phyloP scores from a whole-genome alignment of 2,797 vertebrate genomes.

The Notoglanidium macrostoma region DNA sequence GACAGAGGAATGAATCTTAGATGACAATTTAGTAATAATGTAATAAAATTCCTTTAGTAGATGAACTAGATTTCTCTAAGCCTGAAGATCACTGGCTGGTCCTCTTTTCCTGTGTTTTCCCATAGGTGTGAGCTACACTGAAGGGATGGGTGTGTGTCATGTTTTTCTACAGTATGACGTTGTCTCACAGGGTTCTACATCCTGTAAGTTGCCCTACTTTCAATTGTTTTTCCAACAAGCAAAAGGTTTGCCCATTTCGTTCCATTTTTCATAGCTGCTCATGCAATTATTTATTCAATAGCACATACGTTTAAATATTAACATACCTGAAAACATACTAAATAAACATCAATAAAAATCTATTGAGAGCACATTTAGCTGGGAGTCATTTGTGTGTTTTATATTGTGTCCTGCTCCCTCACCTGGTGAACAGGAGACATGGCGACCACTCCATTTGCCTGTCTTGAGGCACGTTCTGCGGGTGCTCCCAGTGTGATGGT shows the following conservation, averaged over 20 bases:
- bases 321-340: not conserved
- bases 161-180: not conserved
- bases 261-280: not conserved
- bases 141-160: conserved; percentile 11
- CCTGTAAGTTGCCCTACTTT: not conserved
- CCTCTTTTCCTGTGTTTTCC: conserved; percentile 1
- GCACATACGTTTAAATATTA: not conserved
- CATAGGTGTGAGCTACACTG: not conserved
- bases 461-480: conserved; percentile 93
- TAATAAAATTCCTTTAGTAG: not conserved
- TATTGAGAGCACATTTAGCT: not conserved
- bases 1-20: not conserved
- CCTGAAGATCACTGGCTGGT: not conserved
- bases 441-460: conserved; percentile 95
- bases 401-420: conserved; percentile 71
- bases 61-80: not conserved
- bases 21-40: not conserved
- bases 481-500: conserved; percentile 89
- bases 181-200: not conserved
- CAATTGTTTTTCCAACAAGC: not conserved
- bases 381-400: not conserved
- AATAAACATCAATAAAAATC: not conserved
- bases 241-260: not conserved
- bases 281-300: not conserved
- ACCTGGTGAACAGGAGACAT: conserved; percentile 94